A percentile compares a stretch with the other conserved stretches of the same genome.
Conservation (phyloP, 2,797 vertebrate species). For the Calcarius lapponicus region DNA sequence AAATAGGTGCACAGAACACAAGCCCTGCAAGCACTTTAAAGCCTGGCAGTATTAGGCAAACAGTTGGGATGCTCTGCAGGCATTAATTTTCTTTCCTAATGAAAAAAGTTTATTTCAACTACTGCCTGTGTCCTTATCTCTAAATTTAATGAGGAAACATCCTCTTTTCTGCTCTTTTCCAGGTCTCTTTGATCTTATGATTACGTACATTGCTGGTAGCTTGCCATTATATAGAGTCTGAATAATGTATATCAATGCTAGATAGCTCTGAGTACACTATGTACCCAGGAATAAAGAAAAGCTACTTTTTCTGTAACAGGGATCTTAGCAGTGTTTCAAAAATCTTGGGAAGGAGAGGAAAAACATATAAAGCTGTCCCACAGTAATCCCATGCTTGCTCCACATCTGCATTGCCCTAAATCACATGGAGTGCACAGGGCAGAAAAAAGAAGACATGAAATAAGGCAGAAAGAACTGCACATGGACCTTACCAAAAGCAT, state of each 20-base stretch:
- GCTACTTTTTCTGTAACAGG: not conserved
- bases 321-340: not conserved
- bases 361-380: not conserved
- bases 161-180: not conserved
- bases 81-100: not conserved
- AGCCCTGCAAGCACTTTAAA: not conserved
- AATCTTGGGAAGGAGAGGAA: not conserved
- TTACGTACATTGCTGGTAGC: not conserved
- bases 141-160: constrained; percentile 15
- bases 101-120: constrained; percentile 20
- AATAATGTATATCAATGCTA: not conserved
- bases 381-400: not conserved
- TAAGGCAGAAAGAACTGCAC: not conserved
- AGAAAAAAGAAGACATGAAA: not conserved
- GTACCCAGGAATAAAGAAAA: not conserved
- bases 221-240: not conserved
- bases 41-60: not conserved
- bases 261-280: not conserved
- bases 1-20: not conserved
- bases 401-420: not conserved
- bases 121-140: not conserved
- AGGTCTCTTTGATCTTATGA: constrained; percentile 20
- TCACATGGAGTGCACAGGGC: not conserved
- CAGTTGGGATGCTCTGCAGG: not conserved
- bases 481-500: not conserved